phyloP scores from a whole-genome alignment of 2,888 invertebrate genomes.

The Aricia artaxerxes region DNA sequence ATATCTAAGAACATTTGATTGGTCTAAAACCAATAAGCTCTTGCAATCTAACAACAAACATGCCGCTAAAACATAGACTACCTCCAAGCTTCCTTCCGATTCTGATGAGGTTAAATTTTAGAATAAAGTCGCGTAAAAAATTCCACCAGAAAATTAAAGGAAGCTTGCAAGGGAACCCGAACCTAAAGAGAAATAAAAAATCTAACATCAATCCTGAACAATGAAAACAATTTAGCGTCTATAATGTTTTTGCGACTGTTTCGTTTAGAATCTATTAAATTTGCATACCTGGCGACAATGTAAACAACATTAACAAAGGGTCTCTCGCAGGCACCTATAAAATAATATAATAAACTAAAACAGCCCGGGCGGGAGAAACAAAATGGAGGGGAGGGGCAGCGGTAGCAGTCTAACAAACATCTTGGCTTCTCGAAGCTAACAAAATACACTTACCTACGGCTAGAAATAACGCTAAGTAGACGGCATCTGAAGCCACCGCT shows the following conservation, averaged over 20 bases:
- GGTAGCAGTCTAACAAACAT: conserved; percentile 79
- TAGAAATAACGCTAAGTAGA: conserved; percentile 73
- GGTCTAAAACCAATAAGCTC: conserved; percentile 39
- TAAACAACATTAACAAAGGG: conserved; percentile 80
- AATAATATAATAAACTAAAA: conserved; percentile 76
- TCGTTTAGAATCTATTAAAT: conserved; percentile 34
- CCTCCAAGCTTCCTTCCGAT: conserved; percentile 51
- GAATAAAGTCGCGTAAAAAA: background rate
- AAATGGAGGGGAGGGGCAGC: conserved; percentile 72
- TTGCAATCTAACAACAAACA: conserved; percentile 71
- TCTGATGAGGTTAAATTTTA: conserved; percentile 18
- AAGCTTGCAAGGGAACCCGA: conserved; percentile 21
- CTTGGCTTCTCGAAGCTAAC: conserved; percentile 79
- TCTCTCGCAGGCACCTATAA: conserved; percentile 79
- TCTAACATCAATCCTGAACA: conserved; percentile 23
- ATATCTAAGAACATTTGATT: conserved; percentile 36
- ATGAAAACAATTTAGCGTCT: conserved; percentile 8
- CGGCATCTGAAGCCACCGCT: conserved; percentile 65
- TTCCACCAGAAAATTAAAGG: background rate
- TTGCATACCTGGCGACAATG: conserved; percentile 81
- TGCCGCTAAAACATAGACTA: conserved; percentile 68
- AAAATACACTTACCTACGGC: conserved; percentile 79
- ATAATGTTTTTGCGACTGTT: conserved; percentile 30
- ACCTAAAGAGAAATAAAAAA: conserved; percentile 26
- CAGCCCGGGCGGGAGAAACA: conserved; percentile 75